These are phyloP conservation scores for Plumapathes pennacea DNA, from an alignment of 92 coral and sea anemone species.

Conservation along the genomic window DNA sequence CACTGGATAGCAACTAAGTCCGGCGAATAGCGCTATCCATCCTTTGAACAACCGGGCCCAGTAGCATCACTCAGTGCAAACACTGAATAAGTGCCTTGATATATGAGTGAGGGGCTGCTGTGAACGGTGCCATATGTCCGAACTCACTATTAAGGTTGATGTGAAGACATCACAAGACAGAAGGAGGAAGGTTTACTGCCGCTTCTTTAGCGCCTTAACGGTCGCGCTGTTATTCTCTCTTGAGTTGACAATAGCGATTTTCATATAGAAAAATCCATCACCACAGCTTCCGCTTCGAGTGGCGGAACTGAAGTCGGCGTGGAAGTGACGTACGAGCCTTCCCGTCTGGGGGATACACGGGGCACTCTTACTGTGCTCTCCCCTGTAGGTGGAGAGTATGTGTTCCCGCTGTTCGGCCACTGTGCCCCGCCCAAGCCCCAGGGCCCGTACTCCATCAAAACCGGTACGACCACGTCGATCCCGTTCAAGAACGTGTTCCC, in stretches of 20 bases:
- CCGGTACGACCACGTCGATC: constrained; percentile 79
- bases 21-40: too few species aligned
- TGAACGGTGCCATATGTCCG: too few species aligned
- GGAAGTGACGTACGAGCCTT: constrained; percentile 94
- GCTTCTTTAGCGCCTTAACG: too few species aligned
- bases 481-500: constrained; percentile 97
- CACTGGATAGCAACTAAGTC: too few species aligned
- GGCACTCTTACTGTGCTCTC: constrained; percentile 75
- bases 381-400: constrained; percentile 87
- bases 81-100: too few species aligned
- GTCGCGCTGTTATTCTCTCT: too few species aligned
- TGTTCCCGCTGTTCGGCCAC: constrained; percentile 93
- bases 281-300: constrained; percentile 99
- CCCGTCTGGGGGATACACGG: constrained; percentile 93
- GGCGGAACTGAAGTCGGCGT: constrained; percentile 98
- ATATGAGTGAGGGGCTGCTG: too few species aligned
- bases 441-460: constrained; percentile 95
- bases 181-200: too few species aligned
- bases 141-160: too few species aligned
- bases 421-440: constrained; percentile 96
- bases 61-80: too few species aligned
- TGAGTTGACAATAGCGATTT: constrained; percentile 94
- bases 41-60: too few species aligned
- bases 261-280: constrained; percentile 91
- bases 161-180: too few species aligned